Evolutionary conservation across 1,140 invertebrate genomes (phyloP).

Genomic region (Diprion similis): DNA sequence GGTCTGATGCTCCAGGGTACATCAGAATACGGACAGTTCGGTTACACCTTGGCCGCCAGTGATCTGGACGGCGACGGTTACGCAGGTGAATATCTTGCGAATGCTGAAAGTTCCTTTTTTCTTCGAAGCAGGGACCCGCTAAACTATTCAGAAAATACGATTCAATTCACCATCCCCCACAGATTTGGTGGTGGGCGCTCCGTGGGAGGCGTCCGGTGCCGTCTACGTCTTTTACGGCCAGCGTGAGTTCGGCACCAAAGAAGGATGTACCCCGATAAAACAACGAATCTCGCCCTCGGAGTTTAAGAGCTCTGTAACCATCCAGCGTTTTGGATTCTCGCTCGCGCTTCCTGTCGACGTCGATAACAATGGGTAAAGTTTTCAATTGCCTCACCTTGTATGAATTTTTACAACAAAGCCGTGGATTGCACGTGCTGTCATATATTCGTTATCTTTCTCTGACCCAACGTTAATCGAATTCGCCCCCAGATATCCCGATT

Average conservation of each 20-base stretch:
- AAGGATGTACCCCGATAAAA: slow-evolving; percentile 43
- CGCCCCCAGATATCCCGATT: slow-evolving; percentile 51
- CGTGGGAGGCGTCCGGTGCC: slow-evolving; percentile 68
- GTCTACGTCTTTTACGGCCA: slow-evolving; percentile 72
- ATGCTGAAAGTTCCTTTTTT: background rate
- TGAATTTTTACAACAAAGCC: too few relatives aligned
- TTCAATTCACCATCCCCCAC: slow-evolving; percentile 12
- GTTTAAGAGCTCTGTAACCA: slow-evolving; percentile 32
- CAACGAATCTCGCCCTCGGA: slow-evolving; percentile 55
- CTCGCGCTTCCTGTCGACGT: slow-evolving; percentile 70
- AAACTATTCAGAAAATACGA: background rate
- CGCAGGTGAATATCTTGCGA: slow-evolving; percentile 44
- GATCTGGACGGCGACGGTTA: slow-evolving; percentile 73
- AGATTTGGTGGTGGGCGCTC: slow-evolving; percentile 75
- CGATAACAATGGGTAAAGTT: slow-evolving; percentile 66
- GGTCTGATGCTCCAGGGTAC: slow-evolving; percentile 60
- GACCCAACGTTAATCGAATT: too few relatives aligned
- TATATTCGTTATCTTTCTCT: too few relatives aligned
- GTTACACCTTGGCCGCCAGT: slow-evolving; percentile 66
- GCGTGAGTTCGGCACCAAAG: slow-evolving; percentile 52
- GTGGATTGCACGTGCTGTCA: too few relatives aligned
- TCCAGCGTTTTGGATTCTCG: slow-evolving; percentile 66
- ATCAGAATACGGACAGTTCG: slow-evolving; percentile 65
- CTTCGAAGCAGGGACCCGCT: background rate
- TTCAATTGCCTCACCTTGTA: background rate